Base-by-base conservation (phyloP, 1,140 invertebrate genomes). In the Colletes latitarsis region DNA sequence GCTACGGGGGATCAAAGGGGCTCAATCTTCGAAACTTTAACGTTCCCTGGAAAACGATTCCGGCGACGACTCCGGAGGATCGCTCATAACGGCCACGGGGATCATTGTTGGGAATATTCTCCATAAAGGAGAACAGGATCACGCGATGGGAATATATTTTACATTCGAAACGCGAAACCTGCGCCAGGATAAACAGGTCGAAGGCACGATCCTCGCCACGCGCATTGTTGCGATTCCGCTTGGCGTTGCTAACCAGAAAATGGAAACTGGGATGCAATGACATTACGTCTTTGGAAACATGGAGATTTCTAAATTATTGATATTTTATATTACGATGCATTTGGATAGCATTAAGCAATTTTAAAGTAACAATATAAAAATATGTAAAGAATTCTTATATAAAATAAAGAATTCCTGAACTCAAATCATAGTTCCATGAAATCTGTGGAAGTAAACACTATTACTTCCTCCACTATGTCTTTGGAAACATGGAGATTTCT, bases 101-200 rank as follows among this genome's bases (percentile, higher is more conserved):
- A 81, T 81, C 73, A 81, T 81, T 81, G 79, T 64, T 19, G 71
- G 41, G 77, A 49, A 74, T 73, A 66, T 75, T 80, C 60, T 57
- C 62, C 43, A 49, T 67, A 60, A 58, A 74, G 39, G 77, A 19
- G 63, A 66, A 75, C 52, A 46, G 77, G 63, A 80, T 80, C 60
- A 58, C 19, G 77, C 58, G 49, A 46, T 39, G 60, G 49, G 67
- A 71, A 71, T 71, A 78, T 72, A 72, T 78, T 63, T n/a, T n/a
- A n/a, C n/a, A n/a, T n/a, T n/a, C n/a, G n/a, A 53, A 67, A 30
- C 43, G 30, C 58, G 67, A 60, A 49, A 41, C 19, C 21, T 17
- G 58, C 17, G 12, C 6, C 8, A 4, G 19, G n/a, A 41, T 14
- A n/a, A 17, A 43, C 62, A 21, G 62, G 66, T 43, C 15, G 8